Conservation (phyloP, 2,888 invertebrate species). For the Harmothoe impar region DNA sequence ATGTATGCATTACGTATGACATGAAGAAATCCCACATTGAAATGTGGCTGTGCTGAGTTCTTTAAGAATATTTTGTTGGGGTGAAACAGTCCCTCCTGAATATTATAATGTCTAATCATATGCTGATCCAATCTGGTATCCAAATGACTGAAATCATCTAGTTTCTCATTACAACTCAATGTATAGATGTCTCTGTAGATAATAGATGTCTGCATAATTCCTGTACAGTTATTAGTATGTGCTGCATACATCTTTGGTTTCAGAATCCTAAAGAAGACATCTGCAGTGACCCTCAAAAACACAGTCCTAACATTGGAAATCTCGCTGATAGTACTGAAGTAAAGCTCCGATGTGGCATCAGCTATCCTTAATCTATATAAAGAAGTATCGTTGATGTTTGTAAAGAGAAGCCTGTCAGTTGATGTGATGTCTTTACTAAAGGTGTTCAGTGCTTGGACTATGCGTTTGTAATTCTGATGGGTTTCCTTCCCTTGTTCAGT, state of each 20-base stretch:
- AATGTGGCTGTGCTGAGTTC: not conserved
- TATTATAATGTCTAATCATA: not conserved
- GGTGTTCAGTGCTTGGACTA: too few species aligned
- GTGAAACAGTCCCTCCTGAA: not conserved
- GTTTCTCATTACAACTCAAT: not conserved
- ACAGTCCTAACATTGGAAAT: too few species aligned
- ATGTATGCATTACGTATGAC: not conserved
- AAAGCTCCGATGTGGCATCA: too few species aligned
- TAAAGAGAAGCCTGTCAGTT: too few species aligned
- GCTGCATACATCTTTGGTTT: not conserved
- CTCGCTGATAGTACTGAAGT: too few species aligned
- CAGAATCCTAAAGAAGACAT: not conserved
- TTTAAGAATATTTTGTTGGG: not conserved
- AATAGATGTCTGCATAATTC: not conserved
- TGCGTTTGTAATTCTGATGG: too few species aligned
- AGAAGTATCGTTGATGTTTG: too few species aligned
- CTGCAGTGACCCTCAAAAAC: too few species aligned
- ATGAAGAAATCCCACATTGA: not conserved
- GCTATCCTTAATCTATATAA: too few species aligned
- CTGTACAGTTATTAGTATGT: not conserved
- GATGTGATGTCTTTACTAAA: too few species aligned
- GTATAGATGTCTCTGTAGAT: not conserved
- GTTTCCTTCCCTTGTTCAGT: too few species aligned
- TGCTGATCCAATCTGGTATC: not conserved
- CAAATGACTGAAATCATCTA: not conserved